These are phyloP conservation scores for Leucopternis melanops DNA, from an alignment of 2,113 vertebrate species.

Conservation along the genomic window DNA sequence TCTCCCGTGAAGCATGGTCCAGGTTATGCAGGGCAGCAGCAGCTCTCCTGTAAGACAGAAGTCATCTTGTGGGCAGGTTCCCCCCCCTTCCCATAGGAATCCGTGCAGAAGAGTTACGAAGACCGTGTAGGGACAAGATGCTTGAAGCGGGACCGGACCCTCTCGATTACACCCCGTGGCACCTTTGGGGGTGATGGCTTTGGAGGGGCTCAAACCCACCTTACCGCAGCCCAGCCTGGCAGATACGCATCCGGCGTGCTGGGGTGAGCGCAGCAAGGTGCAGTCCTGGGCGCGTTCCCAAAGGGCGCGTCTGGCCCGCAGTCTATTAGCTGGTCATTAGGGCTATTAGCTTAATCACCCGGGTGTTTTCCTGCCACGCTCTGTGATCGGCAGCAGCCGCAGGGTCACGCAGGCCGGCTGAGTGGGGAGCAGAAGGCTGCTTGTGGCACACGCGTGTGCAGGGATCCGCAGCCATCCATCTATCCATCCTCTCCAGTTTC, in stretches of 20 bases:
- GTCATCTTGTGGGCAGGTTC: rapidly evolving
- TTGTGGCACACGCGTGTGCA: background rate
- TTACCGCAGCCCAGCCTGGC: background rate
- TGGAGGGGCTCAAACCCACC: background rate
- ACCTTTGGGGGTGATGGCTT: background rate
- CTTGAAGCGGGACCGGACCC: background rate
- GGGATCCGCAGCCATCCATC: background rate
- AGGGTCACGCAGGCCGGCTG: background rate
- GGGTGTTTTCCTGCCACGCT: background rate
- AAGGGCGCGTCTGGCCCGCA: background rate
- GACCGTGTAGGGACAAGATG: rapidly evolving
- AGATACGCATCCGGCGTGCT: rapidly evolving
- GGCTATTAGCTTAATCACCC: background rate
- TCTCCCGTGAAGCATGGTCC: rapidly evolving
- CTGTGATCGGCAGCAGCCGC: background rate
- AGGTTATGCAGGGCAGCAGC: background rate
- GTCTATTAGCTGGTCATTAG: background rate
- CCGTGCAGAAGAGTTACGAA: background rate
- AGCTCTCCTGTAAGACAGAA: background rate
- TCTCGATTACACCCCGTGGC: rapidly evolving
- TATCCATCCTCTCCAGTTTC: constrained; percentile 38
- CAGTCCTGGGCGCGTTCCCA: background rate
- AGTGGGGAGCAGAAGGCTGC: background rate
- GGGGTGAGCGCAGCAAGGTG: rapidly evolving
- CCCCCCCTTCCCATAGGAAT: rapidly evolving